These are phyloP conservation scores for Perca schrenkii DNA, from an alignment of 2,113 vertebrate genomes.

Conservation along the genomic window DNA sequence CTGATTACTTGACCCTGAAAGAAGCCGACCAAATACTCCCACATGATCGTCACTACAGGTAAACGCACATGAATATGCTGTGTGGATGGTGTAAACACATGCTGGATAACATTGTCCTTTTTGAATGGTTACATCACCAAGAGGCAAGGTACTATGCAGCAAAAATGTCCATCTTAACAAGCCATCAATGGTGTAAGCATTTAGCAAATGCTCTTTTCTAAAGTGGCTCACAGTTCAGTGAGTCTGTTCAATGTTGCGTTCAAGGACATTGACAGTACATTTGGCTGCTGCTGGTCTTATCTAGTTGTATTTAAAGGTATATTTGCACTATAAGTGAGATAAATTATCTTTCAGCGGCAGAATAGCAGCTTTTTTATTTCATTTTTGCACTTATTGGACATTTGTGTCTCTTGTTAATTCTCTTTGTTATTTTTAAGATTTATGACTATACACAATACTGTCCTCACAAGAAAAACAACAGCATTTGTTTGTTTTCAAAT, in stretches of 20 bases:
- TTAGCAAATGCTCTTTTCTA: constrained; percentile 42
- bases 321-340: neutral
- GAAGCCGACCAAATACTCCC: constrained; percentile 46
- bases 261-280: constrained; percentile 29
- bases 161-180: constrained; percentile 6
- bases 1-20: constrained; percentile 61
- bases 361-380: neutral
- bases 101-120: constrained; percentile 2
- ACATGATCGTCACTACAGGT: constrained; percentile 21
- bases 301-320: neutral
- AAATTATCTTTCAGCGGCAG: neutral
- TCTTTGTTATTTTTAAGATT: neutral
- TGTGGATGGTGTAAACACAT: neutral
- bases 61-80: constrained; percentile 23
- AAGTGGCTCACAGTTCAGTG: constrained; percentile 37
- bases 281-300: neutral
- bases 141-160: neutral
- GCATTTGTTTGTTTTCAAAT: no score
- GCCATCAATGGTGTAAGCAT: constrained; percentile 11
- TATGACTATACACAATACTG: neutral
- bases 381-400: neutral
- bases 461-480: neutral
- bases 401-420: neutral
- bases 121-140: constrained; percentile 9
- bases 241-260: constrained; percentile 32